Base-by-base conservation (phyloP, 2,113 vertebrate species). In the Hemiprocne comata region DNA sequence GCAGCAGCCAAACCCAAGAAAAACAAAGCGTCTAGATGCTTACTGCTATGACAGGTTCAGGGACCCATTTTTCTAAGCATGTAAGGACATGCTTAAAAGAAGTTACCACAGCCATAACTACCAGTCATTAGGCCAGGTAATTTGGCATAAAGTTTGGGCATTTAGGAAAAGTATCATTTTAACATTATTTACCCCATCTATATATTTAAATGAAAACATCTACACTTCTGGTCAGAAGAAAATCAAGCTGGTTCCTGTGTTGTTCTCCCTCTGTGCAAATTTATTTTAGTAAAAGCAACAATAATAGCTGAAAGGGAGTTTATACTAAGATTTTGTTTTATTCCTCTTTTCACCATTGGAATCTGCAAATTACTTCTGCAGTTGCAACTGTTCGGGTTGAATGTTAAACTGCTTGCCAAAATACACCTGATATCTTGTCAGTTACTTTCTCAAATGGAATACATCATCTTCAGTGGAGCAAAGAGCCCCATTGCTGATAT, bases 371-470 rank as follows among this genome's bases (percentile, higher is more conserved):
- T 17, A 57, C 20, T 78, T 44, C 61, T 95, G 62, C 92, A 93
- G 79, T 54, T 77, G 69, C 73, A 69, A 53, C 7, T 13, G 61
- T 33, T 65, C 8, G 13, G 77, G 54, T 64, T 86, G 93, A 96
- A 94, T 83, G 93, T 36, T 95, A 96, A 96, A 85, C 88, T 95
- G 57, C 64, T 94, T 94, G 93, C 93, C 96, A 92, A 95, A 93
- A 78, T 51, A 86, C 87, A 82, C 65, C 93, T 84, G 36, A 78
- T 81, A 85, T 64, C 93, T 92, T 90, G 79, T 95, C 93, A 96
- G 89, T 96, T 92, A 70, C 84, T 89, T 96, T 90, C 90, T 85
- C 58, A 62, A 54, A 90, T 85, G 84, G 96, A 94, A 94, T 70
- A 60, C 33, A 74, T 95, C 88, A 95, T 95, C 93, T 92, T 97